Evolutionary conservation across 2,113 vertebrate species (phyloP).

Genomic region (Danio rerio): DNA sequence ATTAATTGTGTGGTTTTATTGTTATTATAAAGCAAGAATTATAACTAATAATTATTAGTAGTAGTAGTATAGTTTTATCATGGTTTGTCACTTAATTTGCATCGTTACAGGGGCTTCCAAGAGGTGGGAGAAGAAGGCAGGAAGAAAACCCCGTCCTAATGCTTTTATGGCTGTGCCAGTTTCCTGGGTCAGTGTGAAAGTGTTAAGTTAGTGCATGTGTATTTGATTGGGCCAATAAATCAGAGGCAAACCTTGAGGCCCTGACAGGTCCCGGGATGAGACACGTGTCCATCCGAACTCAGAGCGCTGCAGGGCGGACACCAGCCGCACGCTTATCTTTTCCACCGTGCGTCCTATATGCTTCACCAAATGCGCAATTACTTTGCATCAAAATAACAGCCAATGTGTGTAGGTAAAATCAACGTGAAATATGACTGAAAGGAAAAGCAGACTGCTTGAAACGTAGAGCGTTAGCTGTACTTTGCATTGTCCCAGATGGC

Average conservation of each 20-base stretch:
- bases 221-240: constrained; percentile 85
- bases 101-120: neutral
- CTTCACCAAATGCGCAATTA: neutral
- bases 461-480: neutral
- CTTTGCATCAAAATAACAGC: neutral
- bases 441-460: neutral
- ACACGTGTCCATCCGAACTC: constrained; percentile 80
- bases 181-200: constrained; percentile 77
- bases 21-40: neutral
- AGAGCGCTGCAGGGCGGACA: constrained; percentile 71
- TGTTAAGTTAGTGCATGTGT: constrained; percentile 76
- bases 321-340: constrained; percentile 57
- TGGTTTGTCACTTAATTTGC: neutral
- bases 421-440: neutral
- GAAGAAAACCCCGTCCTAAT: constrained; percentile 66
- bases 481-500: constrained; percentile 46
- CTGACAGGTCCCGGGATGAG: constrained; percentile 76
- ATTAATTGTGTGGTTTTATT: neutral
- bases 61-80: neutral
- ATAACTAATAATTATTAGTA: neutral
- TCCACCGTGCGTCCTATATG: neutral
- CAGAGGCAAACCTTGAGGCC: constrained; percentile 68
- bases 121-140: constrained; percentile 47
- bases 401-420: neutral
- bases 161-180: constrained; percentile 76